phyloP scores from a whole-genome alignment of 1,140 invertebrate species.

The Contarinia nasturtii region DNA sequence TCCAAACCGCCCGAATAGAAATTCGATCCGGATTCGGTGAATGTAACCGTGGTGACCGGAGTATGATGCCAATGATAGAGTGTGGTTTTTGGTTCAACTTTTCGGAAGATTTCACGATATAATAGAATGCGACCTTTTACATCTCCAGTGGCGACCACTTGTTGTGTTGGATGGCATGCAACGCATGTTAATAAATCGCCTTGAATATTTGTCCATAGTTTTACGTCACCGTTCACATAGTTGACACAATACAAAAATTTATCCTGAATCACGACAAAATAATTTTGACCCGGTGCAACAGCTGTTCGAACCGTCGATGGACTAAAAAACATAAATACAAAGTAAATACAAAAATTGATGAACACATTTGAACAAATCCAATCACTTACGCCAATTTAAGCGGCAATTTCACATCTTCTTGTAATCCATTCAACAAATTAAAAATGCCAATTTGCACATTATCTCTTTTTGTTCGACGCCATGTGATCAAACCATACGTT shows the following conservation, averaged over 20 bases:
- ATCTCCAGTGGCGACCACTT: constrained; percentile 50
- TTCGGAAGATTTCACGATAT: constrained; percentile 35
- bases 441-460: constrained; percentile 2
- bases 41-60: constrained; percentile 44
- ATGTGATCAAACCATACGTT: neutral
- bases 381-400: constrained; percentile 5
- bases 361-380: constrained; percentile 8
- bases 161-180: constrained; percentile 43
- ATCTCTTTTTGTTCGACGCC: neutral
- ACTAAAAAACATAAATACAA: neutral
- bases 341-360: neutral
- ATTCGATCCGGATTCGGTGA: constrained; percentile 41
- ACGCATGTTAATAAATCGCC: constrained; percentile 39
- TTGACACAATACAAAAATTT: constrained; percentile 9
- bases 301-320: neutral
- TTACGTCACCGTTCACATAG: no score
- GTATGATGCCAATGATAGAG: constrained; percentile 66
- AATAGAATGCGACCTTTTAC: constrained; percentile 41
- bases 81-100: constrained; percentile 5
- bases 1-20: constrained; percentile 63
- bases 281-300: neutral
- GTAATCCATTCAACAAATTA: neutral
- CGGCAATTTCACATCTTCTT: neutral
- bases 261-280: neutral
- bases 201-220: constrained; percentile 22